Conservation (phyloP, 2,888 invertebrate species). For the Andrena chrysosceles region DNA sequence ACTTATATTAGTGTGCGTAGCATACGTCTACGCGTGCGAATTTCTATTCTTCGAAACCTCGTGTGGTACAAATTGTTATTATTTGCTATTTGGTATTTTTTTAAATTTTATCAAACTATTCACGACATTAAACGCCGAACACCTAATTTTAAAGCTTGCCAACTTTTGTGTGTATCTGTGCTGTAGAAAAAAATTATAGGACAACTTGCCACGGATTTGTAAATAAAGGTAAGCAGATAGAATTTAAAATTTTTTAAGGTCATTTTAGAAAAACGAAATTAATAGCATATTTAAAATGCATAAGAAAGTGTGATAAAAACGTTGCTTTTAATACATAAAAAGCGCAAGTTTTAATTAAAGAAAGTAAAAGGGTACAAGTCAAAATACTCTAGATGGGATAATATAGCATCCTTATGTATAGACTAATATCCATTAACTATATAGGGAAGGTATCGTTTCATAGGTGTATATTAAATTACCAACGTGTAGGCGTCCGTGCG, state of each 20-base stretch:
- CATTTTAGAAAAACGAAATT: no score
- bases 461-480: no score
- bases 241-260: no score
- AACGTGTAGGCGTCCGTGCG: no score
- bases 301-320: not conserved
- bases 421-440: no score
- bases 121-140: not conserved
- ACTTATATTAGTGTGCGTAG: slow-evolving; percentile 78
- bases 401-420: not conserved
- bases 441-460: no score
- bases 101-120: not conserved
- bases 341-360: not conserved
- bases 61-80: slow-evolving; percentile 41
- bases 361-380: not conserved
- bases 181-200: not conserved
- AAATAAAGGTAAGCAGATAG: no score
- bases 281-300: not conserved
- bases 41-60: slow-evolving; percentile 83
- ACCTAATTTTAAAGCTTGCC: not conserved
- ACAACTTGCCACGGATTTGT: no score
- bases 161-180: not conserved
- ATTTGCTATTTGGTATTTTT: slow-evolving; percentile 26
- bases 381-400: not conserved
- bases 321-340: not conserved
- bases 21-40: slow-evolving; percentile 75